Percentiles rank a stretch among this genome's conserved stretches.
Evolutionary conservation across 2,113 vertebrate species (phyloP).

Genomic region (Microcebus griseorufus): DNA sequence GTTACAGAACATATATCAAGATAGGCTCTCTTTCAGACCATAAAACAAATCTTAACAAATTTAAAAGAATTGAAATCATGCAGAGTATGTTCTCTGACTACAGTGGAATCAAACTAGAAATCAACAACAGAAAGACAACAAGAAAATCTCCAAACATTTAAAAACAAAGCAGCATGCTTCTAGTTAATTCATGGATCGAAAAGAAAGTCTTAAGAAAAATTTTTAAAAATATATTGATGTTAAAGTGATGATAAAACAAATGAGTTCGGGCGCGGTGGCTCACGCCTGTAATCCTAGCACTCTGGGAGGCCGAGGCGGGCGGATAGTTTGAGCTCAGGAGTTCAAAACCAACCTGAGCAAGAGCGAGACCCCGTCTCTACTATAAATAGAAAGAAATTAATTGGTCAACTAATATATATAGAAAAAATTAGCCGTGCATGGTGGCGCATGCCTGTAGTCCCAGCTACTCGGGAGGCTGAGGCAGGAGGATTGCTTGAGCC

Average conservation of each 20-base stretch:
- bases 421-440: no score
- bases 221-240: neutral
- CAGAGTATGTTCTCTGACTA: neutral
- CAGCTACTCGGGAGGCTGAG: no score
- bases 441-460: no score
- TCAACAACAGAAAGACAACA: neutral
- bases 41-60: neutral
- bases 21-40: neutral
- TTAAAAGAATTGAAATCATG: neutral
- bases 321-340: no score
- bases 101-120: neutral
- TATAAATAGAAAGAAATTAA: no score
- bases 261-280: neutral
- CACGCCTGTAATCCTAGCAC: no score
- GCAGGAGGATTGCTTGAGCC: no score
- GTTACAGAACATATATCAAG: no score
- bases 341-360: no score
- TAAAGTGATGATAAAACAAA: neutral
- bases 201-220: neutral
- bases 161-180: neutral
- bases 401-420: no score
- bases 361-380: no score
- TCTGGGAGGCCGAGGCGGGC: no score
- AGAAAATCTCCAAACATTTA: neutral
- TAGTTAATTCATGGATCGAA: neutral